phyloP scores from a whole-genome alignment of 2,113 vertebrate species.

The Lates calcarifer region DNA sequence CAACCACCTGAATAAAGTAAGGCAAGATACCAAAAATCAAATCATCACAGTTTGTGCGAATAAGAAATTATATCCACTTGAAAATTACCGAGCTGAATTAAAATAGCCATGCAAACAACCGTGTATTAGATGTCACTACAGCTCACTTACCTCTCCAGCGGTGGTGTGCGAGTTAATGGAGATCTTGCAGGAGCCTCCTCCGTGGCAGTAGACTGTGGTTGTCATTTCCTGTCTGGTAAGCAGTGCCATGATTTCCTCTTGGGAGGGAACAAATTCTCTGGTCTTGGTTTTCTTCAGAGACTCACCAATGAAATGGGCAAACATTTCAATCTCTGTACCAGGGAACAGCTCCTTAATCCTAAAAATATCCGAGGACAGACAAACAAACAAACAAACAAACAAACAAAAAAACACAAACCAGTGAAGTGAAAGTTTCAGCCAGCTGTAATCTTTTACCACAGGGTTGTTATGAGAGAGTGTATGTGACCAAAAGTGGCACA shows the following conservation, averaged over 20 bases:
- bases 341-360: conserved; percentile 91
- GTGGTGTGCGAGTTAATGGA: conserved; percentile 93
- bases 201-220: conserved; percentile 93
- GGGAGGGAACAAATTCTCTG: conserved; percentile 92
- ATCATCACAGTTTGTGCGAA: not conserved
- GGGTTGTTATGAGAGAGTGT: not conserved
- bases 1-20: conserved; percentile 90
- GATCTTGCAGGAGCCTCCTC: conserved; percentile 95
- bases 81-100: no score
- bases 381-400: no score
- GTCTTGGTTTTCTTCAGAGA: conserved; percentile 92
- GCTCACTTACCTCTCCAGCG: conserved; percentile 78
- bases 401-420: no score
- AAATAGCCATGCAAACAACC: not conserved
- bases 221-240: conserved; percentile 86
- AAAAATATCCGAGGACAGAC: conserved; percentile 6
- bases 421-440: not conserved
- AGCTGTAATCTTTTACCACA: not conserved
- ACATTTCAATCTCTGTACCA: conserved; percentile 90
- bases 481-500: not conserved
- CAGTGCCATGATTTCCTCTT: conserved; percentile 92
- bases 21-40: not conserved
- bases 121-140: not conserved
- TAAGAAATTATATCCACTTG: not conserved
- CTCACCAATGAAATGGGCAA: conserved; percentile 90